Evolutionary conservation across 2,888 invertebrate genomes (phyloP), one percentile per base, ranked within the genome.

Genomic region (Leptinotarsa tumamoca): DNA sequence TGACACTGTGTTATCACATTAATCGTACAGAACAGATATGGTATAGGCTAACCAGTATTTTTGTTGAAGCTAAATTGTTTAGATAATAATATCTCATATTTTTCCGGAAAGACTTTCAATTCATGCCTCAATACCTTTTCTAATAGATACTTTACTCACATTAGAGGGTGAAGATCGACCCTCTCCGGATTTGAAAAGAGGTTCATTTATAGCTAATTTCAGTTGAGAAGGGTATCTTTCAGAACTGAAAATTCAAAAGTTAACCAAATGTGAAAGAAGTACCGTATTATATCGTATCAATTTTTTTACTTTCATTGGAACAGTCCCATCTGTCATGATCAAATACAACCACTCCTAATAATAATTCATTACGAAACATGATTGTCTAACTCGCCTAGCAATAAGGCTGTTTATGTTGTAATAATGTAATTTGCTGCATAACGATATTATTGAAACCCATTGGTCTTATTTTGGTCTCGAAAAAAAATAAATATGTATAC

Each of bases 371-470:
- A n/a, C 43, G 14, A 63, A 63, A 63, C 15, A 27, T n/a, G 43
- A 43, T 63, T 63, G 43, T 43, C 18, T 63, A 63, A 63, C 63
- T 63, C 63, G 27, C 17, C 5, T 2, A 63, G 63, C 43, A 63
- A 27, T 63, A 43, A 33, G n/a, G 43, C 13, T 43, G 63, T 10
- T 63, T n/a, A 63, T 63, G 63, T 33, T 43, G 63, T 33, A 63
- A 63, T 43, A 17, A 43, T 33, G 33, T 14, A 7, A 63, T 63
- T 33, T 63, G n/a, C 43, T 33, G 17, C 17, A 63, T 27, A 43
- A 63, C n/a, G n/a, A 43, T 63, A n/a, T 63, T 43, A 17, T n/a
- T 43, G 15, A 23, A 61, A 61, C 14, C 21, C 61, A 61, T 15
- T 23, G 27, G 27, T 61, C 33, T 33, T 33, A 33, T 33, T 15